These are phyloP conservation scores for Caenorhabditis macrosperma DNA, from an alignment of 2,888 invertebrate genomes.

Conservation along the genomic window DNA sequence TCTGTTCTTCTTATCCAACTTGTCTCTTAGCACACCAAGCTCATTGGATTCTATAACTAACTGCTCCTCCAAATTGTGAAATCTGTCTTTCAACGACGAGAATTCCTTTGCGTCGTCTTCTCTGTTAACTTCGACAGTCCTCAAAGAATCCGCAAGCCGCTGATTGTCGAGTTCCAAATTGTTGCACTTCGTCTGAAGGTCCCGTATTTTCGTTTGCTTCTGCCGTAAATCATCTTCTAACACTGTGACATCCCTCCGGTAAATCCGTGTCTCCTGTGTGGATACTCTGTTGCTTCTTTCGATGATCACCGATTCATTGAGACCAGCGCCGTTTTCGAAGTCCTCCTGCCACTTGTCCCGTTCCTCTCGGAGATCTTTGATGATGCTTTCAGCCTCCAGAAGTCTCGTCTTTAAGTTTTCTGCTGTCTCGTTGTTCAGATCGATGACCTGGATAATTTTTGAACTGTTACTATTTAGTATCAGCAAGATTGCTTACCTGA, in stretches of 20 bases:
- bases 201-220: constrained; percentile 21
- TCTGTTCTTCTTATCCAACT: constrained; percentile 2
- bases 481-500: too few species aligned
- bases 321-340: constrained; percentile 20
- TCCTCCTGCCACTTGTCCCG: constrained; percentile 22
- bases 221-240: constrained; percentile 34
- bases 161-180: constrained; percentile 21
- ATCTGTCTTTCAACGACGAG: neutral
- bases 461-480: too few species aligned
- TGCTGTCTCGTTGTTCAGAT: constrained; percentile 3
- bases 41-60: neutral
- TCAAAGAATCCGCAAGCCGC: neutral
- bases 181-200: constrained; percentile 8
- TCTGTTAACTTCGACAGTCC: neutral
- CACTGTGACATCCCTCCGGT: constrained; percentile 19
- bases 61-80: neutral
- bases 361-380: constrained; percentile 13
- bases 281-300: constrained; percentile 44
- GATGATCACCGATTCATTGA: constrained; percentile 50
- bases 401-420: constrained; percentile 26
- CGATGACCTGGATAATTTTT: constrained; percentile 16
- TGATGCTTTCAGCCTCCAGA: constrained; percentile 21
- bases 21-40: neutral
- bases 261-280: constrained; percentile 45
- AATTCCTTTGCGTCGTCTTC: neutral